These are phyloP conservation scores for Lordiphosa collinella DNA, from an alignment of 1,140 invertebrate species.

Conservation along the genomic window DNA sequence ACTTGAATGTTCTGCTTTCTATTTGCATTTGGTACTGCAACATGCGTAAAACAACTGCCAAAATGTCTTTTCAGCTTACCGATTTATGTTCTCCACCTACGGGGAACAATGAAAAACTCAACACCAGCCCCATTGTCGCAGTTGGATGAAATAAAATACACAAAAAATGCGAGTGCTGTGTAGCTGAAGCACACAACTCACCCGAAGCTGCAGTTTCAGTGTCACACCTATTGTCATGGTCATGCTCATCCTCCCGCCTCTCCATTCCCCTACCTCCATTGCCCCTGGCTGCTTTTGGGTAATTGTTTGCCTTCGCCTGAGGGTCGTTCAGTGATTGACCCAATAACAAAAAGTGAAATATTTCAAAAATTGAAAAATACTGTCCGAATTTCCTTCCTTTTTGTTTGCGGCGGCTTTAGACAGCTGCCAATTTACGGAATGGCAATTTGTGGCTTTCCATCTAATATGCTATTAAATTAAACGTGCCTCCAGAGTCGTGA, in stretches of 20 bases:
- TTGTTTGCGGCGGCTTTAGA: no score
- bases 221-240: neutral
- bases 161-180: no score
- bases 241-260: slow-evolving; percentile 1
- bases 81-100: no score
- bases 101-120: no score
- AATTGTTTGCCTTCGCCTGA: neutral
- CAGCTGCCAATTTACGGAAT: neutral
- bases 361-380: slow-evolving; percentile 5
- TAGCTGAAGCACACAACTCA: no score
- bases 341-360: slow-evolving; percentile 9
- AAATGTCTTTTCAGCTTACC: no score
- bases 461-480: slow-evolving; percentile 49
- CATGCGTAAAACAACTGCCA: no score
- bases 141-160: no score
- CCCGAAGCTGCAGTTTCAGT: no score
- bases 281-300: slow-evolving; percentile 1
- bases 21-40: no score
- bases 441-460: slow-evolving; percentile 1
- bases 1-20: neutral
- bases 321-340: slow-evolving; percentile 4
- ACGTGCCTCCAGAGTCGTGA: slow-evolving; percentile 58
- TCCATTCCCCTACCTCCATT: no score
- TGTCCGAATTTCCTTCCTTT: slow-evolving; percentile 1
- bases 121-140: no score